Conservation (phyloP, 2,888 invertebrate genomes). For the Platypus cylindrus region DNA sequence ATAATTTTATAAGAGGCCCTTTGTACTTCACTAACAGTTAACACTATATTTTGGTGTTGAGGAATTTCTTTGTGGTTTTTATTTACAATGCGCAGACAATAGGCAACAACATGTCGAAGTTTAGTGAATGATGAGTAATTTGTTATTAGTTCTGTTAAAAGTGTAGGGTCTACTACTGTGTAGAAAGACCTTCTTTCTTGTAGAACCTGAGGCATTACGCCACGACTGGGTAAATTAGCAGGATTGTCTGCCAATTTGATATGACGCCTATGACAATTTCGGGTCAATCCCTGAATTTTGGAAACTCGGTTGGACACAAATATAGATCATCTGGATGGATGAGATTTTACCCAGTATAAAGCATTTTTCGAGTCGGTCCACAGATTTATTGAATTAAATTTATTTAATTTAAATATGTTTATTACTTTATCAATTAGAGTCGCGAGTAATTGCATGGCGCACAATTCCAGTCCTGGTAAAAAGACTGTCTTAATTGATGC, state of each 20-base stretch:
- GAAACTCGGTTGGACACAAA: constrained; percentile 15
- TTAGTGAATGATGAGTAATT: constrained; percentile 2
- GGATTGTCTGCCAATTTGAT: constrained; percentile 12
- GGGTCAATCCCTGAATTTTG: constrained; percentile 12
- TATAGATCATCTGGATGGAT: constrained; percentile 9
- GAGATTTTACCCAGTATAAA: constrained; percentile 11
- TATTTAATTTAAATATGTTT: neutral
- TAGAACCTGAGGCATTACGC: constrained; percentile 5
- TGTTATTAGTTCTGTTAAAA: too few relatives aligned
- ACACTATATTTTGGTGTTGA: neutral
- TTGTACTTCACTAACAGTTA: constrained; percentile 6
- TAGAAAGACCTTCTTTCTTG: too few relatives aligned
- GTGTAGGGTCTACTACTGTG: too few relatives aligned
- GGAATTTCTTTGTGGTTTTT: neutral
- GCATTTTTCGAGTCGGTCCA: constrained; percentile 13
- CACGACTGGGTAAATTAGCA: constrained; percentile 5
- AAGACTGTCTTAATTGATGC: constrained; percentile 15
- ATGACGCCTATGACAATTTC: constrained; percentile 9
- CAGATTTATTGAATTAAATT: constrained; percentile 1
- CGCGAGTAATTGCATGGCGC: constrained; percentile 8
- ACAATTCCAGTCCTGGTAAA: constrained; percentile 13
- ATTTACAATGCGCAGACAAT: constrained; percentile 1
- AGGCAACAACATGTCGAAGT: constrained; percentile 4
- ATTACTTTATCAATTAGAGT: constrained; percentile 4
- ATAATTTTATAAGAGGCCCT: constrained; percentile 1